Evolutionary conservation across 2,113 vertebrate species (phyloP), one percentile per base, ranked within the genome.

Genomic region (Thamnophis sirtalis): DNA sequence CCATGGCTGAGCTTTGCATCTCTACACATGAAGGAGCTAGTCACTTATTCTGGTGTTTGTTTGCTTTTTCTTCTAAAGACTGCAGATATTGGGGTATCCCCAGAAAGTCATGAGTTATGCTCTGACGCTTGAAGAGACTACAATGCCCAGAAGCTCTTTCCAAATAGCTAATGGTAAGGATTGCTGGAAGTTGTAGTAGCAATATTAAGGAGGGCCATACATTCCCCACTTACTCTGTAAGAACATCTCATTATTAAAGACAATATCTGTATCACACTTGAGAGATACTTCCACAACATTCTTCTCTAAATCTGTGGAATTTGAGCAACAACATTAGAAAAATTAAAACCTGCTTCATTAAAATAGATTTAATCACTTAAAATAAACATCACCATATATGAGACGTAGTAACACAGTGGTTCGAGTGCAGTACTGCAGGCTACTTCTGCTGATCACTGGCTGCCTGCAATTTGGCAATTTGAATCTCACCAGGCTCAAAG

Each of bases 331-430:
- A 24, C 11, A 11, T 87, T 86, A 68, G 49, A 49, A 58, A 54
- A 0, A 48, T 68, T 5, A 50, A 56, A 56, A 87, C 7, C 88
- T 86, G 73, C 92, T 89, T 86, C 89, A 92, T 84, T 49, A 9
- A 92, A 80, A 88, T 86, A 90, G 92, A 26, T 93, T 91, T 95
- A 93, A 93, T 87, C 89, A 22, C 43, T 84, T 92, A 88, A 94
- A 94, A 92, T 93, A 84, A 56, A 28, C 73, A 60, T 55, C 93
- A 86, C 73, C 28, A 60, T 90, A 93, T 91, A 43, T 2, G 43
- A 43, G 43, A 43, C 3, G 43, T 43, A 43, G 43, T 43, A 3
- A 3, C 43, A 43, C 43, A 43, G 43, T 43, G 43, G 43, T 43
- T 43, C 1, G 43, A 43, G 43, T 43, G 43, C 43, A 43, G 2